Evolutionary conservation across 1,140 invertebrate species (phyloP).

Genomic region (Paraescarpia echinospica): DNA sequence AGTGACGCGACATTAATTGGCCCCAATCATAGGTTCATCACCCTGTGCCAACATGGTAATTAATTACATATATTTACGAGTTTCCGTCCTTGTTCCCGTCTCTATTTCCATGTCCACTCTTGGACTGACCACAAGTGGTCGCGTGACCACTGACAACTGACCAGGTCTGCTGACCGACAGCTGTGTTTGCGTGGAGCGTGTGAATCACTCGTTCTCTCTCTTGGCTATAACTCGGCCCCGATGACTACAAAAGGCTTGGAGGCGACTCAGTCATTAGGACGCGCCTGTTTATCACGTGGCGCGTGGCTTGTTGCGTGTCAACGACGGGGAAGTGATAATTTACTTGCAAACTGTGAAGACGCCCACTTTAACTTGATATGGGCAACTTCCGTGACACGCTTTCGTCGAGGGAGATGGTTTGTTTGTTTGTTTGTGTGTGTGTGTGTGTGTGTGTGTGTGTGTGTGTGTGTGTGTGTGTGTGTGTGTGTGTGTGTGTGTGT

Average conservation of each 20-base stretch:
- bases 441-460: too few species aligned
- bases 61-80: background rate
- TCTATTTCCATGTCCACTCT: background rate
- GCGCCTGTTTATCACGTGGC: background rate
- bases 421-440: background rate
- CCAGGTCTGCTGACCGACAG: background rate
- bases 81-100: background rate
- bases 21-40: background rate
- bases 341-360: constrained; percentile 1
- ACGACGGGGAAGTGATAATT: background rate
- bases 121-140: background rate
- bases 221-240: background rate
- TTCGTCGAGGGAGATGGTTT: background rate
- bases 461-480: too few species aligned
- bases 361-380: background rate
- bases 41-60: background rate
- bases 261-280: background rate
- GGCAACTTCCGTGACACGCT: background rate
- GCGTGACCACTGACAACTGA: background rate
- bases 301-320: background rate
- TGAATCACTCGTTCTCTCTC: background rate
- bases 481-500: too few species aligned
- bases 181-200: background rate
- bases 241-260: background rate
- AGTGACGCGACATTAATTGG: background rate